These are phyloP conservation scores for Luffia ferchaultella DNA, from an alignment of 2,888 invertebrate species.

Conservation along the genomic window DNA sequence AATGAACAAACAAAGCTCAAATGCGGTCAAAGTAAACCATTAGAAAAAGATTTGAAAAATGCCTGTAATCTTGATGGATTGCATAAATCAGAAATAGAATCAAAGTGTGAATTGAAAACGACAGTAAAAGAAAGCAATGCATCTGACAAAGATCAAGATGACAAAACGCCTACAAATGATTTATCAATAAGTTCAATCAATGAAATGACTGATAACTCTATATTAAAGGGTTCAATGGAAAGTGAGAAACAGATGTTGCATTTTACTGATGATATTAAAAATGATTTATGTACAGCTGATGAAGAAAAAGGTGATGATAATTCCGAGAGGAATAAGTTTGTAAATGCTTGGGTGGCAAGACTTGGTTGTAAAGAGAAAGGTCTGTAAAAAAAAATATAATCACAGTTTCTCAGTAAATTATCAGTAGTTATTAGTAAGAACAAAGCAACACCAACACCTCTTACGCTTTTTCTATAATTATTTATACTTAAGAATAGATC, in stretches of 20 bases:
- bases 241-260: slow-evolving; percentile 53
- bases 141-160: slow-evolving; percentile 38
- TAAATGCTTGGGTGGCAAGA: slow-evolving; percentile 54
- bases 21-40: slow-evolving; percentile 32
- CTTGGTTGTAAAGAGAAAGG: slow-evolving; percentile 57
- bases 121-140: slow-evolving; percentile 30
- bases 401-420: too few species aligned
- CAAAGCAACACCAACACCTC: too few species aligned
- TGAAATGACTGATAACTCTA: slow-evolving; percentile 56
- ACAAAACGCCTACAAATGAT: slow-evolving; percentile 60
- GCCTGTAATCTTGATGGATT: slow-evolving; percentile 41
- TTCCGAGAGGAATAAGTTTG: slow-evolving; percentile 59
- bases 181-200: slow-evolving; percentile 54
- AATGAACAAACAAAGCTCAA: slow-evolving; percentile 40
- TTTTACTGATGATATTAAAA: slow-evolving; percentile 55
- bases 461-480: too few species aligned
- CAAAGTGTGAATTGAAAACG: slow-evolving; percentile 28
- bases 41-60: slow-evolving; percentile 48
- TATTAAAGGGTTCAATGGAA: slow-evolving; percentile 55
- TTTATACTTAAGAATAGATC: too few species aligned
- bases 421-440: too few species aligned
- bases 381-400: slow-evolving; percentile 15
- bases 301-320: slow-evolving; percentile 62
- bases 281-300: slow-evolving; percentile 56
- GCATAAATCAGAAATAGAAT: slow-evolving; percentile 27